These are phyloP conservation scores for Romanogobio albipinnatus DNA, from an alignment of 2,113 vertebrate species.

Conservation along the genomic window DNA sequence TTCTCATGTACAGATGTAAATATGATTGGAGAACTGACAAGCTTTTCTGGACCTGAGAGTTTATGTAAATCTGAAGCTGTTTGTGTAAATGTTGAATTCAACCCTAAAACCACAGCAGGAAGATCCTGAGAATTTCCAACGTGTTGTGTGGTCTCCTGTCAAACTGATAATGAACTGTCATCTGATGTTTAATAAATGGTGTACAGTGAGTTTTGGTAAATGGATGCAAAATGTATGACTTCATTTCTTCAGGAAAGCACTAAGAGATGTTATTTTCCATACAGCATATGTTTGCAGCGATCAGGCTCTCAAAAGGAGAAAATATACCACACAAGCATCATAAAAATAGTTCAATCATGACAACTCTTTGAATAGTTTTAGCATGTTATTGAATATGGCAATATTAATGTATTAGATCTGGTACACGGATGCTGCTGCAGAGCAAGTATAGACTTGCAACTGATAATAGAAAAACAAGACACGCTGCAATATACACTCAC, in stretches of 20 bases:
- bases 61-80: background rate
- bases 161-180: background rate
- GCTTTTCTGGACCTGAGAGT: conserved; percentile 11
- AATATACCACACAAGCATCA: no score
- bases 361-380: no score
- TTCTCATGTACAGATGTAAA: conserved; percentile 44
- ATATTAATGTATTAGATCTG: no score
- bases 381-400: no score
- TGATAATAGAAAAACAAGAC: no score
- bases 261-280: background rate
- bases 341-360: no score
- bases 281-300: background rate
- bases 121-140: background rate
- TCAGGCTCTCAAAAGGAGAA: background rate
- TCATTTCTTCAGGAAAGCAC: background rate
- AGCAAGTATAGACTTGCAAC: no score
- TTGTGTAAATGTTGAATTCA: conserved; percentile 9
- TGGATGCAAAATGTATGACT: background rate
- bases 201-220: conserved; percentile 24
- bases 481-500: no score
- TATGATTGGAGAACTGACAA: background rate
- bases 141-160: conserved; percentile 14
- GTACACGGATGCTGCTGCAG: no score
- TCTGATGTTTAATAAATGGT: conserved; percentile 39
- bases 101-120: background rate